Evolutionary conservation across 2,888 invertebrate species (phyloP).

Genomic region (Pristionchus arcanus): DNA sequence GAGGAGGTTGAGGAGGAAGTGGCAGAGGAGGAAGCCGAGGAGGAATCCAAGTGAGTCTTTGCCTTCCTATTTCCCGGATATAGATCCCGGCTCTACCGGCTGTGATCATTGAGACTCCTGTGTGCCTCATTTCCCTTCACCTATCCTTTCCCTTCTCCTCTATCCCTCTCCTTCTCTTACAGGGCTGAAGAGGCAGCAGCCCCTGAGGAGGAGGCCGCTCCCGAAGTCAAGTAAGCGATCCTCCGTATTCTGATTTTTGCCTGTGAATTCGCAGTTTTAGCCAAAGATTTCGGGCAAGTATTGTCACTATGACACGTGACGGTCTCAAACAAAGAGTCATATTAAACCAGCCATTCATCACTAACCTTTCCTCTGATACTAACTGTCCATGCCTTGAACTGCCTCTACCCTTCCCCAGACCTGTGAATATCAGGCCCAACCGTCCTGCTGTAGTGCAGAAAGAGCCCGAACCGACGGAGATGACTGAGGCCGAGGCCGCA

Average conservation of each 20-base stretch:
- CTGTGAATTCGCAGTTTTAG: too few species aligned
- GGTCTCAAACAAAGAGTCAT: too few species aligned
- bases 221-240: slow-evolving; percentile 58
- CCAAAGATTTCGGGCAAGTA: too few species aligned
- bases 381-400: not conserved
- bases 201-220: slow-evolving; percentile 62
- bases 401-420: not conserved
- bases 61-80: too few species aligned
- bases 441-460: slow-evolving; percentile 72
- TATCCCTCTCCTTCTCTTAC: slow-evolving; percentile 7
- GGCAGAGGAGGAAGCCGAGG: slow-evolving; percentile 65
- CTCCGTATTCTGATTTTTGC: too few species aligned
- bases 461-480: slow-evolving; percentile 74
- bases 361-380: slow-evolving; percentile 30
- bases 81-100: too few species aligned
- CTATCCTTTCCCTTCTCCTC: not conserved
- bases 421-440: slow-evolving; percentile 62
- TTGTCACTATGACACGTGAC: too few species aligned
- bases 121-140: slow-evolving; percentile 21
- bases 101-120: not conserved
- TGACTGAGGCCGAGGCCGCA: slow-evolving; percentile 76
- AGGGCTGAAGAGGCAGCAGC: slow-evolving; percentile 62
- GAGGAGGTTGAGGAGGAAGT: slow-evolving; percentile 72
- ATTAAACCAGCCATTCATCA: too few species aligned
- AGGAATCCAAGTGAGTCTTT: slow-evolving; percentile 60